A percentile compares a stretch with the other conserved stretches of the same genome.
phyloP scores from a whole-genome alignment of 2,888 invertebrate species.

The Acronicta aceris region DNA sequence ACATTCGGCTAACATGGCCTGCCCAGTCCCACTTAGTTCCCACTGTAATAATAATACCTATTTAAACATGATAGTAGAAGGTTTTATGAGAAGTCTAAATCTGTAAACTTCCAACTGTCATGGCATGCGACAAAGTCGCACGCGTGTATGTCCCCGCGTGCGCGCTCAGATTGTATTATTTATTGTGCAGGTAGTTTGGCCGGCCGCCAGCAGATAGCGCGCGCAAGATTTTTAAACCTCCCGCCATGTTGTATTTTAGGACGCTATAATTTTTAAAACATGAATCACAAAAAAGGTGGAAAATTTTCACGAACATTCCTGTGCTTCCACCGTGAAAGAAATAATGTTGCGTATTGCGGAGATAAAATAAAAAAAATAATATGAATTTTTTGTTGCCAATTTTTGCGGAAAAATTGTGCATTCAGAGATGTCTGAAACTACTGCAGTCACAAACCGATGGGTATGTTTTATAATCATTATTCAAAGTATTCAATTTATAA shows the following conservation, averaged over 20 bases:
- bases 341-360: conserved; percentile 47
- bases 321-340: conserved; percentile 56
- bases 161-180: conserved; percentile 81
- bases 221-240: conserved; percentile 82
- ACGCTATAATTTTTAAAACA: conserved; percentile 82
- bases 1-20: too few relatives aligned
- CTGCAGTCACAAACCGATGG: not conserved
- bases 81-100: too few relatives aligned
- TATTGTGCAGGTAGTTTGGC: conserved; percentile 87
- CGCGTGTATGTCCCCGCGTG: conserved; percentile 40
- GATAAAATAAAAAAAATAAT: conserved; percentile 23
- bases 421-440: not conserved
- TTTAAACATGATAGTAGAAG: too few relatives aligned
- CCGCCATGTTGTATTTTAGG: conserved; percentile 78
- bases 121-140: conserved; percentile 41
- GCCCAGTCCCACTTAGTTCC: too few relatives aligned
- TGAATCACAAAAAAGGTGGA: conserved; percentile 80
- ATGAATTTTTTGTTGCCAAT: conserved; percentile 45
- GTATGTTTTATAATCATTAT: not conserved
- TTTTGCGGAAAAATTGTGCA: conserved; percentile 36
- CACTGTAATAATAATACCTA: too few relatives aligned
- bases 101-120: too few relatives aligned
- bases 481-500: not conserved
- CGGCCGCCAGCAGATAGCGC: conserved; percentile 81
- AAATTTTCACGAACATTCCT: conserved; percentile 63